A percentile compares a stretch with the other conserved stretches of the same genome.
Conservation (phyloP, 2,113 vertebrate genomes). For the Sialia sialis region DNA sequence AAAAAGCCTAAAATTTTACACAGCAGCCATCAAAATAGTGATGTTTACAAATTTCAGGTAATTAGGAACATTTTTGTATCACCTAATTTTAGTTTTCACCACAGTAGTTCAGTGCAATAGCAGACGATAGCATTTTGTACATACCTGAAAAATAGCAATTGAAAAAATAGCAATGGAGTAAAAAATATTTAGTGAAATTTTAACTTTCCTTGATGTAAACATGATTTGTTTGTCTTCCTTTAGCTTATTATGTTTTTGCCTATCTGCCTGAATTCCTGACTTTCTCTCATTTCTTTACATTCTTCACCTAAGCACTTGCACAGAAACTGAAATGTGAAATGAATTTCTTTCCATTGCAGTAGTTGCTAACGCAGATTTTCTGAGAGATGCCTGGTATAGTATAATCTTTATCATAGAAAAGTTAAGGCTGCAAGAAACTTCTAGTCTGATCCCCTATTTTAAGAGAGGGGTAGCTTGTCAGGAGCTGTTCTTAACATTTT, state of each 20-base stretch:
- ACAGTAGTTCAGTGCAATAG: background rate
- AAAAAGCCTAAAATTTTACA: background rate
- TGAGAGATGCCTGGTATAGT: background rate
- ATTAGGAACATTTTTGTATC: background rate
- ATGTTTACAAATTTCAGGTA: background rate
- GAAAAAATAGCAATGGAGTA: background rate
- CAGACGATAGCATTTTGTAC: background rate
- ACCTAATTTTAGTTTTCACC: background rate
- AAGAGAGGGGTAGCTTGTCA: background rate
- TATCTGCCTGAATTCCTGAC: background rate
- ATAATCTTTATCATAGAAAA: background rate
- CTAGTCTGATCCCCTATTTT: background rate
- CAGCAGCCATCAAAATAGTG: background rate
- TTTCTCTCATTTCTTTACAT: background rate
- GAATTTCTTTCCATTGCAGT: background rate
- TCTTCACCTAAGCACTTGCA: background rate
- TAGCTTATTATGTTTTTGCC: background rate
- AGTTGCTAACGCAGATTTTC: background rate
- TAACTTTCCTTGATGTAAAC: background rate
- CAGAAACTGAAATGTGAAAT: background rate
- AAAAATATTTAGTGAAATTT: background rate
- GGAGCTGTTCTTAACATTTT: background rate
- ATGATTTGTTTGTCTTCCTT: background rate
- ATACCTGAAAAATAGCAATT: background rate
- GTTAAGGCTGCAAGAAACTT: background rate